Evolutionary conservation across 2,797 vertebrate genomes (phyloP).

Genomic region (Pagetopsis macropterus): DNA sequence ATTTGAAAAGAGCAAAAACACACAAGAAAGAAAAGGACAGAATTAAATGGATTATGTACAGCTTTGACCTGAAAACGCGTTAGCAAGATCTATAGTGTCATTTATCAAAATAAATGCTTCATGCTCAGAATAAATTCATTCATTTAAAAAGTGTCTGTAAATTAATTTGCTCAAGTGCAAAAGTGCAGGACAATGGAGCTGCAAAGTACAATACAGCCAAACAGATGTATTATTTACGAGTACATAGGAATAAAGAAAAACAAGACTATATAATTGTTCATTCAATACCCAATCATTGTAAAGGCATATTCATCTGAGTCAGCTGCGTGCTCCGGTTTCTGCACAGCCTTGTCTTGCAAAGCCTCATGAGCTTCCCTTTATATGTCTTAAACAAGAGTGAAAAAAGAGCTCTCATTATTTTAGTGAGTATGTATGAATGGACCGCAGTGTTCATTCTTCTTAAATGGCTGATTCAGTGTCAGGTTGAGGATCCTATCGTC

Average conservation of each 20-base stretch:
- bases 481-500: conserved; percentile 89
- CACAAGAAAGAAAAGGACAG: background rate
- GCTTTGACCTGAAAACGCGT: conserved; percentile 9
- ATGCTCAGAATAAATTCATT: background rate
- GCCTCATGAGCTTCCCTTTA: conserved; percentile 86
- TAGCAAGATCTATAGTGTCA: conserved; percentile 5
- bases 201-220: conserved; percentile 52
- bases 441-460: conserved; percentile 86
- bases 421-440: conserved; percentile 85
- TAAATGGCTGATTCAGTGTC: conserved; percentile 91
- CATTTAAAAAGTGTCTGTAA: background rate
- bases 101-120: conserved; percentile 8
- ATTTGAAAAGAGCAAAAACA: conserved; percentile 66
- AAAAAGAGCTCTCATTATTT: conserved; percentile 88
- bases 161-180: conserved; percentile 13
- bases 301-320: conserved; percentile 85
- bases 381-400: conserved; percentile 88
- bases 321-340: conserved; percentile 87
- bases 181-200: conserved; percentile 50
- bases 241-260: conserved; percentile 62
- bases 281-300: conserved; percentile 83
- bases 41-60: conserved; percentile 4
- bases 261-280: conserved; percentile 78
- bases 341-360: conserved; percentile 81
- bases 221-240: conserved; percentile 53